Evolutionary conservation across 2,797 vertebrate species (phyloP).

Genomic region (Vireo griseus): DNA sequence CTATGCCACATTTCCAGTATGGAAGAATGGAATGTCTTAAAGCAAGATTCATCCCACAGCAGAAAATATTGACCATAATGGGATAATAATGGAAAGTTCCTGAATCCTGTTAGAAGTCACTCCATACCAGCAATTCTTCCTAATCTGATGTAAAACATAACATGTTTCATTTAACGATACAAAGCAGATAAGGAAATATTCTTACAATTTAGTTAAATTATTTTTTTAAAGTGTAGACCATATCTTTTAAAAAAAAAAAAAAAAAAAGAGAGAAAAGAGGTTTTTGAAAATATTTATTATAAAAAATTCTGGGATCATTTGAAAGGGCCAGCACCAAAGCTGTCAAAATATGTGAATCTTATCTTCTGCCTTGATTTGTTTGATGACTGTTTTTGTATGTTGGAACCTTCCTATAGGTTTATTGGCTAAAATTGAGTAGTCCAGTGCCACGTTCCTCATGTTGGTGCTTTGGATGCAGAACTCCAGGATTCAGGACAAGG

Average conservation of each 20-base stretch:
- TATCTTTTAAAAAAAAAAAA: too few relatives aligned
- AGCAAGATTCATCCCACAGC: background rate
- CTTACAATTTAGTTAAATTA: background rate
- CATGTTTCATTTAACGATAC: background rate
- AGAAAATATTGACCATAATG: background rate
- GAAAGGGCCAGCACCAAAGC: background rate
- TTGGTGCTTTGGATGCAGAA: background rate
- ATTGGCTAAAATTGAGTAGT: background rate
- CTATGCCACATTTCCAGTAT: background rate
- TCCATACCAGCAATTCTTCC: background rate
- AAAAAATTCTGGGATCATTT: background rate
- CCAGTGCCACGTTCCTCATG: background rate
- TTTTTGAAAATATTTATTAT: background rate
- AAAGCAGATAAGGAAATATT: background rate
- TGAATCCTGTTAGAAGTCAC: background rate
- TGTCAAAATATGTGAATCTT: background rate
- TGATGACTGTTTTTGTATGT: background rate
- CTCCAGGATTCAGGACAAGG: background rate
- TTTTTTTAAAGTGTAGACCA: background rate
- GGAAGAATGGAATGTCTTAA: background rate
- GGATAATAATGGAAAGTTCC: background rate
- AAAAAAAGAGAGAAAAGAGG: background rate
- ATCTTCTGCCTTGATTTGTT: background rate
- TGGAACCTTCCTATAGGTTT: background rate
- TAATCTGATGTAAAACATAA: background rate